A percentile compares a stretch with the other conserved stretches of the same genome.
These are phyloP conservation scores for Batillaria attramentaria DNA, from an alignment of 1,140 invertebrate species.

Conservation along the genomic window DNA sequence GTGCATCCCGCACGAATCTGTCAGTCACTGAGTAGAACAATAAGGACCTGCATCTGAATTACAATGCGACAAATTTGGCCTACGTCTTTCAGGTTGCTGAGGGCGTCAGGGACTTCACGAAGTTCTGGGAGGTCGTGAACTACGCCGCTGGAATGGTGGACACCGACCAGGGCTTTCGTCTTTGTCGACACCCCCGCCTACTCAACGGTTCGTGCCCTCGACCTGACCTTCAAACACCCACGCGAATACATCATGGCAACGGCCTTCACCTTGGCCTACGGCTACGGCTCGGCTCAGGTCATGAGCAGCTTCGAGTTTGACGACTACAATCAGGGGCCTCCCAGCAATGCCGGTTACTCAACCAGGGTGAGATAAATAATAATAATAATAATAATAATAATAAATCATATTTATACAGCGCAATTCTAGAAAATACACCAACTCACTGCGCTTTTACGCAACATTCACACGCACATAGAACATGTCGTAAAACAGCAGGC, in stretches of 20 bases:
- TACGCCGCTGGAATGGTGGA: constrained; percentile 48
- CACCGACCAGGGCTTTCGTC: constrained; percentile 59
- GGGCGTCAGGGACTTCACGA: background rate
- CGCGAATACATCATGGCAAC: constrained; percentile 78
- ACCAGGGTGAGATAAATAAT: constrained; percentile 69
- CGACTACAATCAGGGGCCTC: constrained; percentile 26
- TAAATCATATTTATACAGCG: too few relatives aligned
- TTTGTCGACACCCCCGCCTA: constrained; percentile 72
- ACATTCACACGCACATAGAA: too few relatives aligned
- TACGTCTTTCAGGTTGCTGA: background rate
- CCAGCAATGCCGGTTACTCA: constrained; percentile 72
- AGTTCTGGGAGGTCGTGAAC: background rate
- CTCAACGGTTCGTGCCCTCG: constrained; percentile 57
- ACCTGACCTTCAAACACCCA: constrained; percentile 26
- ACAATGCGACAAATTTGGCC: too few relatives aligned
- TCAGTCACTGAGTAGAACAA: too few relatives aligned
- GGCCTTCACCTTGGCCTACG: constrained; percentile 83
- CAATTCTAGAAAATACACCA: too few relatives aligned
- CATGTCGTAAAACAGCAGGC: too few relatives aligned
- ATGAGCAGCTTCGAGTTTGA: constrained; percentile 81
- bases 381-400: too few relatives aligned
- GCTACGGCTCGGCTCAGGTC: constrained; percentile 79
- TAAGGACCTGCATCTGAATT: too few relatives aligned
- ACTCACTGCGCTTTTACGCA: too few relatives aligned
- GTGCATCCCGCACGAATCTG: too few relatives aligned